Base-by-base conservation (phyloP, 2,888 invertebrate genomes). In the Polydesmus complanatus region DNA sequence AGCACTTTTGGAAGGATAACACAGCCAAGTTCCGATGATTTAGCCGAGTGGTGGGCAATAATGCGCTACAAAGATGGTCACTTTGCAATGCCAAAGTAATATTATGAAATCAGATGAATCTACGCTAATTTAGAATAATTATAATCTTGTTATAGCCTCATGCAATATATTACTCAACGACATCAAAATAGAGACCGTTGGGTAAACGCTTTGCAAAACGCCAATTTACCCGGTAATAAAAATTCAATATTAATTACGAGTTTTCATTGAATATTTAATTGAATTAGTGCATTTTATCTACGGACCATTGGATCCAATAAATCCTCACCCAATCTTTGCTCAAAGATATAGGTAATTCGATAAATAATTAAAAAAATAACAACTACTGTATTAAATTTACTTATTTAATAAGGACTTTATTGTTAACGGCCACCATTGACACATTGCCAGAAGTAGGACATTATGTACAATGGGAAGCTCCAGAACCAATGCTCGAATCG, bases 381-480 rank as follows among this genome's bases (percentile, higher is more conserved):
- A 22, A 18, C 19, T 52, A 18, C 8, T 52, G 21, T 52, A 14
- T 47, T 47, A 11, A 11, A 47, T 47, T 47, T 11, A 47, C 11
- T 14, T 27, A 56, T 18, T 56, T 11, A 23, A 68, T 27, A 65
- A 71, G 70, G 60, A 66, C 66, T 56, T 64, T 63, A 19, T 67
- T 71, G 2, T 69, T 70, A 1, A 65, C 66, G 14, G 68, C 69
- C 22, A 65, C 67, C 51, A 65, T 73, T 47, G 66, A 67, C 56
- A 68, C 68, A 11, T 61, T 73, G 50, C 61, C 60, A 2, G 53
- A 64, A 1, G 68, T 72, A 47, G 72, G 73, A 14, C 73, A 73
- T 63, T 73, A 72, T 63, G 72, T 72, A 3, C 72, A 73, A 58
- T 69, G 68, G 67, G 73, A 73, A 63, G 69, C 66, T 50, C 70